Evolutionary conservation across 2,888 invertebrate species (phyloP).

Genomic region (Oxytorus armatus): DNA sequence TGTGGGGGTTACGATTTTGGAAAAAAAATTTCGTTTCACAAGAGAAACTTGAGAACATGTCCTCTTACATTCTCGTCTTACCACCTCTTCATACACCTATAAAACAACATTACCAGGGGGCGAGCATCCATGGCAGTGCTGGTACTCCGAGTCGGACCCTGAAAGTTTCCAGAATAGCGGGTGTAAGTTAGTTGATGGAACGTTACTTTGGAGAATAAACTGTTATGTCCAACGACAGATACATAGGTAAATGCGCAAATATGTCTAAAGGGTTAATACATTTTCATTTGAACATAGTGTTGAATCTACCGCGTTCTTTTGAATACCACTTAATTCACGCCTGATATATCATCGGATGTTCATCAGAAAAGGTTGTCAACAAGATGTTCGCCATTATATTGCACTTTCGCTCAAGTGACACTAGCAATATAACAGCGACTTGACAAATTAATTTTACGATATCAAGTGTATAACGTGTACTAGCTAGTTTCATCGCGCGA

Average conservation of each 20-base stretch:
- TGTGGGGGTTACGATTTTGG: slow-evolving; percentile 17
- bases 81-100: background rate
- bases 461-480: slow-evolving; percentile 29
- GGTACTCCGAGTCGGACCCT: background rate
- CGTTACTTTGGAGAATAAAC: background rate
- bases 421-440: slow-evolving; percentile 36
- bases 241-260: background rate
- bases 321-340: background rate
- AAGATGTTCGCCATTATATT: slow-evolving; percentile 36
- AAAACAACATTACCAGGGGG: background rate
- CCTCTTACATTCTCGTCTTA: background rate
- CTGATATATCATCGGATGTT: background rate
- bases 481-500: slow-evolving; percentile 18
- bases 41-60: background rate
- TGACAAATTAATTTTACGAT: slow-evolving; percentile 67
- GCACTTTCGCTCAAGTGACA: slow-evolving; percentile 40
- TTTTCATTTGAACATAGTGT: background rate
- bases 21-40: background rate
- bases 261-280: background rate
- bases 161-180: background rate
- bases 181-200: background rate
- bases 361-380: slow-evolving; percentile 24
- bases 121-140: background rate
- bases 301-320: background rate
- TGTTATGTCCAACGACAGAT: background rate